Evolutionary conservation across 2,113 vertebrate genomes (phyloP).

Genomic region (Oceanodroma tethys): DNA sequence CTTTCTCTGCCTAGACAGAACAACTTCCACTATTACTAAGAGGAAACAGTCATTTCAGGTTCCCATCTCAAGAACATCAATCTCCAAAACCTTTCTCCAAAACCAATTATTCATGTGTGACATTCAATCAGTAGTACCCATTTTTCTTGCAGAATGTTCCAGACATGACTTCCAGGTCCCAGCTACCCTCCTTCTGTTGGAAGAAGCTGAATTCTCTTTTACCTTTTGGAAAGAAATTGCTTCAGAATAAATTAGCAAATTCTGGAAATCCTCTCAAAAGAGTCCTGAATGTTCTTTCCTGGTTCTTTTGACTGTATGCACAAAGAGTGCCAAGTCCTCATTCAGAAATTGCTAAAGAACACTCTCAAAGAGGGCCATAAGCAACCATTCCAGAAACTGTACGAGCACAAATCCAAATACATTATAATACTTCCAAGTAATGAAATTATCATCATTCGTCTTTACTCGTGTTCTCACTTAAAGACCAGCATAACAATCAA

Average conservation of each 20-base stretch:
- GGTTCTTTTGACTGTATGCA: neutral
- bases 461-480: conserved; percentile 19
- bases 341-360: neutral
- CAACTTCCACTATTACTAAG: neutral
- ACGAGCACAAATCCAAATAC: neutral
- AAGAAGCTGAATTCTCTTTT: neutral
- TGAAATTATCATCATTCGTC: neutral
- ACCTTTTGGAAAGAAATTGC: neutral
- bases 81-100: conserved; percentile 3
- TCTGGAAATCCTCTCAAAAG: conserved; percentile 20
- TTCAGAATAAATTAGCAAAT: neutral
- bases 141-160: conserved; percentile 35
- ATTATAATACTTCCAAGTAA: conserved; percentile 17
- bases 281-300: neutral
- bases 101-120: conserved; percentile 8
- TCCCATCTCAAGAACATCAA: conserved; percentile 7
- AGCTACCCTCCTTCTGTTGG: neutral
- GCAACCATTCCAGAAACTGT: neutral
- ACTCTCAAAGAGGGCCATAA: neutral
- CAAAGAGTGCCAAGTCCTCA: neutral
- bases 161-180: neutral
- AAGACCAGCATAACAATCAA: neutral
- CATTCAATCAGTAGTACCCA: neutral
- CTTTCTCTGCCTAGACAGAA: neutral
- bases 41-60: neutral